A percentile compares a stretch with the other conserved stretches of the same genome.
Evolutionary conservation across 2,888 invertebrate species (phyloP).

Genomic region (Penaeus monodon): DNA sequence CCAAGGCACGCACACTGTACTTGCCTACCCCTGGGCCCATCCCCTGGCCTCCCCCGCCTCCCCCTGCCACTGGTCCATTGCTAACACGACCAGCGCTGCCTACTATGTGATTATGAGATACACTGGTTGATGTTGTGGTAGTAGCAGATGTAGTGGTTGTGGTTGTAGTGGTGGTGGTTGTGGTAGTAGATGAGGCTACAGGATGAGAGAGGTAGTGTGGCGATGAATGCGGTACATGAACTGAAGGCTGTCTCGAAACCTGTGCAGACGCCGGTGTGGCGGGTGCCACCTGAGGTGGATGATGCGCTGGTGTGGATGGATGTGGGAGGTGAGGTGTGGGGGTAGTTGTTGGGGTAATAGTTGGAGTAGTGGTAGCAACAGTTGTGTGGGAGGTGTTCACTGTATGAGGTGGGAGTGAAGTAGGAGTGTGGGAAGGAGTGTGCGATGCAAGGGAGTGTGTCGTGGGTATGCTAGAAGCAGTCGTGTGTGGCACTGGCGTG

Average conservation of each 20-base stretch:
- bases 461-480: too few relatives aligned
- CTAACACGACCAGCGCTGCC: conserved; percentile 47
- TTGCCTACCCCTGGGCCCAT: conserved; percentile 52
- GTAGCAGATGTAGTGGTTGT: conserved; percentile 49
- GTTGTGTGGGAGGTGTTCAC: conserved; percentile 3
- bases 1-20: conserved; percentile 65
- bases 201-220: conserved; percentile 50
- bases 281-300: conserved; percentile 15
- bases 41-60: conserved; percentile 53
- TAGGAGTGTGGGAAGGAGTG: background rate
- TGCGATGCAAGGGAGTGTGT: too few relatives aligned
- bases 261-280: conserved; percentile 43
- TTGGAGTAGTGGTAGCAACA: background rate
- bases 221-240: conserved; percentile 54
- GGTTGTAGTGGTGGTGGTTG: conserved; percentile 48
- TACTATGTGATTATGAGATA: conserved; percentile 49
- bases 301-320: background rate
- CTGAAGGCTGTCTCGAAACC: conserved; percentile 30
- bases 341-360: background rate
- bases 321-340: background rate
- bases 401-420: background rate
- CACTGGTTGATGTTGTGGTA: conserved; percentile 47
- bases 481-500: too few relatives aligned
- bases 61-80: conserved; percentile 57
- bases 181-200: conserved; percentile 52